Evolutionary conservation across 2,888 invertebrate genomes (phyloP), one percentile per base, ranked within the genome.

Genomic region (Vannuccia rotundouncinata): DNA sequence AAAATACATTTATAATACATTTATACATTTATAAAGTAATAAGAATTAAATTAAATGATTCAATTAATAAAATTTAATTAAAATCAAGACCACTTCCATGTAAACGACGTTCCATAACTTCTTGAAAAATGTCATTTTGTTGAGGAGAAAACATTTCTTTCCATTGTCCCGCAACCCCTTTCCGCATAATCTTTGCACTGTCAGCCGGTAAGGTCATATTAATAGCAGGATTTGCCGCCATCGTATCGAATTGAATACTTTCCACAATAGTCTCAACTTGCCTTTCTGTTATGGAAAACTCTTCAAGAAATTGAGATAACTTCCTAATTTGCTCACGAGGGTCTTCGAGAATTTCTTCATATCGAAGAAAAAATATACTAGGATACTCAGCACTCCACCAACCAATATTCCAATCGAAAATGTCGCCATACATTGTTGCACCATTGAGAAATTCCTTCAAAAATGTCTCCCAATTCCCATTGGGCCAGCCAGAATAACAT

Each of bases 101-200:
- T 2, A 75, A 31, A 2, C 75, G 2, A 5, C 31, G 13, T n/a
- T 75, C 2, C 2, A 75, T 75, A 75, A 31, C 13, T 31, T 22
- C 22, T 2, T 75, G 27, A 75, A 75, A 75, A 2, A 5, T 2
- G n/a, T 75, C 30, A 29, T 29, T 75, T 28, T 75, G 75, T 5
- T 29, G 1, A 10, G 5, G 5, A 17, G 75, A 5, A 29, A 75
- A 75, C 75, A 31, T 27, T 28, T 29, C 29, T 28, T 28, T 75
- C 75, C 75, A 75, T n/a, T 29, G 27, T 75, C 75, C 75, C 5
- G 17, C 17, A 75, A 75, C 28, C 28, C 75, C 75, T 75, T 75
- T 75, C 10, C 75, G 75, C 29, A 75, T 75, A 10, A 75, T 31
- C 28, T 75, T 29, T 2, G 30, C 10, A 5, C 75, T 29, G 30